Conservation (phyloP, 2,888 invertebrate genomes). For the Protophormia terraenovae region DNA sequence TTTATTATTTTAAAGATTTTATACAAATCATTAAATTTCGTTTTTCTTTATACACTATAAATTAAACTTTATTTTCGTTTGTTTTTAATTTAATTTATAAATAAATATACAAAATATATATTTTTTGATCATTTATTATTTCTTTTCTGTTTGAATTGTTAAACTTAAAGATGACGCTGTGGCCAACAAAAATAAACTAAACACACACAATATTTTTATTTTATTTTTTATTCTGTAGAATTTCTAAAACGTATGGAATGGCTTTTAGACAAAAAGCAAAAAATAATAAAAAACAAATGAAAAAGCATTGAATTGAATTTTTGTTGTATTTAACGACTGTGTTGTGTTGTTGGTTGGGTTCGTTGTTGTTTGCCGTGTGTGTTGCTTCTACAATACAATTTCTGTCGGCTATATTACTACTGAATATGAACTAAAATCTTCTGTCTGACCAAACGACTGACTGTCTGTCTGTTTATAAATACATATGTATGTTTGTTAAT, state of each 20-base stretch:
- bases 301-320: slow-evolving; percentile 11
- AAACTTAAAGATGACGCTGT: slow-evolving; percentile 63
- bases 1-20: background rate
- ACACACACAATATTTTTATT: slow-evolving; percentile 40
- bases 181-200: slow-evolving; percentile 70
- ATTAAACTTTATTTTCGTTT: background rate
- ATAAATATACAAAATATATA: background rate
- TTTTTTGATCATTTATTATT: background rate
- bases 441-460: slow-evolving; percentile 1
- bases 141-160: slow-evolving; percentile 14
- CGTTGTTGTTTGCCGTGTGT: slow-evolving; percentile 2
- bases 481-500: background rate
- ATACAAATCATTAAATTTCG: background rate
- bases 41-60: background rate
- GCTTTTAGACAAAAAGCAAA: slow-evolving; percentile 44
- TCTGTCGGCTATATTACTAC: background rate
- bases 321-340: slow-evolving; percentile 7
- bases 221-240: slow-evolving; percentile 33
- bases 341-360: slow-evolving; percentile 12
- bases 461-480: background rate
- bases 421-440: slow-evolving; percentile 38
- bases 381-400: slow-evolving; percentile 9
- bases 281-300: slow-evolving; percentile 12
- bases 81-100: background rate
- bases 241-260: slow-evolving; percentile 50